Evolutionary conservation across 2,888 invertebrate genomes (phyloP), one percentile per base, ranked within the genome.

Genomic region (Ypsolopha sequella): DNA sequence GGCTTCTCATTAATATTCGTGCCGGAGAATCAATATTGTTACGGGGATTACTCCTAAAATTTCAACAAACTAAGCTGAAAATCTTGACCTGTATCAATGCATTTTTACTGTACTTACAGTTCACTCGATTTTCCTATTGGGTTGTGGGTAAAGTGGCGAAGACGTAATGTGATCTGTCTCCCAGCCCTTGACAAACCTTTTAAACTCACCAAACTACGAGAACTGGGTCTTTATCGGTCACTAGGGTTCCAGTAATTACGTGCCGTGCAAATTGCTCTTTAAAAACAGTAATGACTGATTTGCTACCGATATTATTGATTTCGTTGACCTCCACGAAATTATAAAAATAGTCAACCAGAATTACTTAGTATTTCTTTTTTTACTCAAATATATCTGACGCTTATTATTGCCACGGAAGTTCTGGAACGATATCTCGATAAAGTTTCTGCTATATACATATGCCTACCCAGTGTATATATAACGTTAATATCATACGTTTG

Each of bases 381-480:
- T 36, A 36, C 36, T 36, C 36, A 9, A 36, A 36, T 6, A 36
- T 36, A 9, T 36, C 36, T 36, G 36, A 36, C 6, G 7, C 36
- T 36, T 7, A 9, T 9, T 36, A n/a, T 36, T 36, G n/a, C n/a
- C n/a, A n/a, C n/a, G n/a, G n/a, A n/a, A n/a, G n/a, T n/a, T n/a
- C n/a, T n/a, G n/a, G n/a, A n/a, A n/a, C n/a, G 54, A 13, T 50
- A 53, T 39, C 67, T 54, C 4, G 66, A 67, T 24, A 72, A 53
- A 34, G 66, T 59, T 52, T 70, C 67, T 6, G 66, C 62, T 33
- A 68, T 52, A 33, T 60, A 55, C 41, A 66, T 50, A n/a, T n/a
- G n/a, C n/a, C n/a, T n/a, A n/a, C n/a, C n/a, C n/a, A 65, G 65
- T 24, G 6, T 44, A 10, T 44, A 44, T 6, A 14, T 10, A 14